Conservation (phyloP, 1,140 invertebrate genomes). For the Akabosia matsudoensis region DNA sequence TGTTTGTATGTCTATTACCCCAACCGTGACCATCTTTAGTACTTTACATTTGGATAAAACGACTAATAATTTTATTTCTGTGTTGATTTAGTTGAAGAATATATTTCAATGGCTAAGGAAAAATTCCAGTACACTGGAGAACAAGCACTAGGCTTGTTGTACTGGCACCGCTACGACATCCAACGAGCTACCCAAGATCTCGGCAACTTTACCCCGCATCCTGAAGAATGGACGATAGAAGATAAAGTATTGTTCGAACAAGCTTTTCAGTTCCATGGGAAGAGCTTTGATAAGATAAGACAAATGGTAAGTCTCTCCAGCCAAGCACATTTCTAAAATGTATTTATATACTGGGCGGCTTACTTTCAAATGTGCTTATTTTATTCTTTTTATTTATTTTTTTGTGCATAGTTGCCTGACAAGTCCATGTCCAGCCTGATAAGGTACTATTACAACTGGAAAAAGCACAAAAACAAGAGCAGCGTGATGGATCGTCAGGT, state of each 20-base stretch:
- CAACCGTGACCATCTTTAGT: neutral
- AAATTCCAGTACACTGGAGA: constrained; percentile 97
- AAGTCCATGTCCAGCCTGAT: constrained; percentile 94
- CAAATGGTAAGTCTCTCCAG: constrained; percentile 95
- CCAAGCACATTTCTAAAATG: constrained; percentile 17
- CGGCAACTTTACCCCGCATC: constrained; percentile 94
- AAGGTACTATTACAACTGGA: constrained; percentile 98
- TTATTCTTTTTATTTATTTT: constrained; percentile 19
- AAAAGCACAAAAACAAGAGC: constrained; percentile 85
- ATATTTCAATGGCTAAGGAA: constrained; percentile 90
- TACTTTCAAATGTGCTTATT: neutral
- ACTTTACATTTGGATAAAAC: neutral
- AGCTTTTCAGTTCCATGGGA: constrained; percentile 96
- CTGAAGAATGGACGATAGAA: constrained; percentile 97
- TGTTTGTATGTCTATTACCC: constrained; percentile 44
- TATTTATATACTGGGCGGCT: constrained; percentile 23
- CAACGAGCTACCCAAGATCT: constrained; percentile 86
- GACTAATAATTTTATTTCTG: constrained; percentile 16
- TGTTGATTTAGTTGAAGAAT: constrained; percentile 79
- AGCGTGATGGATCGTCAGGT: constrained; percentile 90
- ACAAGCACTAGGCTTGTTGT: constrained; percentile 94
- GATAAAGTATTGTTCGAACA: constrained; percentile 98
- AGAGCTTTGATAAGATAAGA: constrained; percentile 93
- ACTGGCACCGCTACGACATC: constrained; percentile 96
- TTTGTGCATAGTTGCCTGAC: constrained; percentile 81